A percentile compares a stretch with the other conserved stretches of the same genome.
Evolutionary conservation across 2,797 vertebrate genomes (phyloP).

Genomic region (Bovichtus variegatus): DNA sequence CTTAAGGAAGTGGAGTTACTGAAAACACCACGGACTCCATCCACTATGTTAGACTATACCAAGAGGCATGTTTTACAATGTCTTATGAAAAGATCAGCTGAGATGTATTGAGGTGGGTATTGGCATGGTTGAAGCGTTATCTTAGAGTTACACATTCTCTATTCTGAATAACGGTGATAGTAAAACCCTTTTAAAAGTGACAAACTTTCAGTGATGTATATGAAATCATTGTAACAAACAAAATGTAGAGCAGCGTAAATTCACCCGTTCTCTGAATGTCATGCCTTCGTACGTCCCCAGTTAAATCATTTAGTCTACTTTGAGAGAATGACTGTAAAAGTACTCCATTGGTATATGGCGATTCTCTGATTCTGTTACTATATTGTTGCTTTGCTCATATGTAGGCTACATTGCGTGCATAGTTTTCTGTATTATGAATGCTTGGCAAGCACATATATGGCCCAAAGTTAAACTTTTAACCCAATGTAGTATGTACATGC

Average conservation of each 20-base stretch:
- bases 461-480: conserved; percentile 29
- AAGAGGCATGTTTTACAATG: conserved; percentile 51
- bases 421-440: conserved; percentile 19
- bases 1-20: conserved; percentile 77
- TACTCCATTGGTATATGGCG: neutral
- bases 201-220: conserved; percentile 17
- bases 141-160: conserved; percentile 22
- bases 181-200: conserved; percentile 22
- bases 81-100: conserved; percentile 43
- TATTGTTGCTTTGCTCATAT: neutral
- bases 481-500: conserved; percentile 10
- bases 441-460: conserved; percentile 4
- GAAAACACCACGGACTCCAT: conserved; percentile 51
- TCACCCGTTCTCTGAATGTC: neutral
- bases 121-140: conserved; percentile 26
- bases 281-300: conserved; percentile 13
- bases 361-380: neutral
- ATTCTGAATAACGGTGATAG: conserved; percentile 23
- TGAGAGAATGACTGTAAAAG: conserved; percentile 1
- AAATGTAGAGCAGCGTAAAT: neutral
- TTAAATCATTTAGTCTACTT: neutral
- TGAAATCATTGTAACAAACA: neutral
- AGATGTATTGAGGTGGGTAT: conserved; percentile 19
- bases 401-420: neutral
- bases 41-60: conserved; percentile 52